Conservation (phyloP, 37 sponge, comb jelly and placozoan genomes). For the Tethya wilhelma region DNA sequence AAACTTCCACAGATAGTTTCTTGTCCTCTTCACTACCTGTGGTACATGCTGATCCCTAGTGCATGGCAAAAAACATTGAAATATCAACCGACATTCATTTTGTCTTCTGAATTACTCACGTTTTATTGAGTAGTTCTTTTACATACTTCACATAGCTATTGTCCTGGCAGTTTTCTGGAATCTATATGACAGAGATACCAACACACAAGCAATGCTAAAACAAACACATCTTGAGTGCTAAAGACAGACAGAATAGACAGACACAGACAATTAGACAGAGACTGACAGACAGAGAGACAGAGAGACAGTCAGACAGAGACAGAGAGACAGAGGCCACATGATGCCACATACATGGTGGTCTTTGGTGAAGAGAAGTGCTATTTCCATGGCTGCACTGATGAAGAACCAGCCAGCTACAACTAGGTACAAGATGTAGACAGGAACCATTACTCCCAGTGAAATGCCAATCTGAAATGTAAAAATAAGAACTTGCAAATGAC, state of each 20-base stretch:
- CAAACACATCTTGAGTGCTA: too few species aligned
- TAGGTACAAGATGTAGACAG: constrained; percentile 28
- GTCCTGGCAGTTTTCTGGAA: too few species aligned
- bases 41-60: too few species aligned
- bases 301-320: constrained; percentile 3
- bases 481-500: too few species aligned
- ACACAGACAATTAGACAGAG: neutral
- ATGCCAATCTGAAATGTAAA: constrained; percentile 27
- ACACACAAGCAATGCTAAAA: too few species aligned
- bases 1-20: too few species aligned
- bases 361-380: constrained; percentile 66
- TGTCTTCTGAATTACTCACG: neutral
- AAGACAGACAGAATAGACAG: neutral
- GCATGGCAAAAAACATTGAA: neutral
- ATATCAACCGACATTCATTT: neutral
- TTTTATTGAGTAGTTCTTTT: too few species aligned
- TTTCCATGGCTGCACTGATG: constrained; percentile 45
- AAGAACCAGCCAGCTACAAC: constrained; percentile 46
- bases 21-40: too few species aligned
- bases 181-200: too few species aligned
- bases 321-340: constrained; percentile 1
- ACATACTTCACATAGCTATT: too few species aligned
- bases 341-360: neutral
- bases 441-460: neutral
- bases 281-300: neutral